Evolutionary conservation across 2,888 invertebrate species (phyloP), one percentile per base, ranked within the genome.

Genomic region (Caprella mutica): DNA sequence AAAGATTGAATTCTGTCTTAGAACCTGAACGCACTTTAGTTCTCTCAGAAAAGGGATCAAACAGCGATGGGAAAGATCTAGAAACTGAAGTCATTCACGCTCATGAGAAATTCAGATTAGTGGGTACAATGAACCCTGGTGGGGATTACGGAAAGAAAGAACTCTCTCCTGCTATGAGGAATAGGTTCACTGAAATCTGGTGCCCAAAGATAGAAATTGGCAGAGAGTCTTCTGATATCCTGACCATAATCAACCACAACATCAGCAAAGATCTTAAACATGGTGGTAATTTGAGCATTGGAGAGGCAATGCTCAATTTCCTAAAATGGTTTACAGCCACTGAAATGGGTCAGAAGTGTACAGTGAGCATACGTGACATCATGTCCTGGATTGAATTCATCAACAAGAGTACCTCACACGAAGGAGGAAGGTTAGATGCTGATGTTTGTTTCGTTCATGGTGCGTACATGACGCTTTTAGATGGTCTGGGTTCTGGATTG

Each of bases 91-190:
- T 84, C 3, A 78, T 85, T 40, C 79, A 81, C 0, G 85, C 86
- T 0, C 69, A 78, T 56, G 71, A 80, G 5, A 79, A 81, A 9
- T 99, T 98, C 71, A 83, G 87, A 68, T 88, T 98, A 69, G 80
- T 97, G 58, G 93, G 91, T 2, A 99, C 98, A 0, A 99, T 99
- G 98, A 99, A 99, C 76, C 98, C 98, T 6, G 96, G 97, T 12
- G 97, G 97, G 1, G 98, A 99, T 77, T 98, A 89, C 72, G 98
- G 98, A 3, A 99, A 99, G 72, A 98, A 98, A 71, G 98, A 99
- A 74, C 79, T 79, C 43, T 67, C 65, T 21, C 62, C 61, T n/a
- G 61, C 63, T 26, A 70, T 99, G 97, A 78, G 98, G 52, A 99
- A 99, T 76, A 81, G 98, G 48, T 93, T 99, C 69, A 97, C 98